phyloP scores from a whole-genome alignment of 2,797 vertebrate genomes.

The Hippoglossus hippoglossus region DNA sequence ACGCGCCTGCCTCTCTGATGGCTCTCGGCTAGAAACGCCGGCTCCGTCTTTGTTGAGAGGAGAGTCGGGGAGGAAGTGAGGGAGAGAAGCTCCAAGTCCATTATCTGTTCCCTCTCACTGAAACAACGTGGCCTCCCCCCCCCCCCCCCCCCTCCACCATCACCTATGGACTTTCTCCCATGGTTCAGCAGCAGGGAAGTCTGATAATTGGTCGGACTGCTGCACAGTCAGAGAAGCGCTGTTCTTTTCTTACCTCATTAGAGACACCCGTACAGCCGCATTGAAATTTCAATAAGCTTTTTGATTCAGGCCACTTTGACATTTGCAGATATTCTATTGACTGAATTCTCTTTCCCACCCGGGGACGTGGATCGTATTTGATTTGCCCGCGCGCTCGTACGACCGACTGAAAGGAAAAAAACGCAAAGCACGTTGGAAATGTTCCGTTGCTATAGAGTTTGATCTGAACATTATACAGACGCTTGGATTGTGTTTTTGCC shows the following conservation, averaged over 20 bases:
- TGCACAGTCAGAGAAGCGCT: slow-evolving; percentile 74
- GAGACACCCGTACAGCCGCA: slow-evolving; percentile 59
- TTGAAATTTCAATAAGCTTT: slow-evolving; percentile 77
- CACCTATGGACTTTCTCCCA: slow-evolving; percentile 80
- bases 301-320: slow-evolving; percentile 71
- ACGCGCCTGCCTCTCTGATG: slow-evolving; percentile 54
- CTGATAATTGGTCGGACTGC: slow-evolving; percentile 79
- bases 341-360: slow-evolving; percentile 47
- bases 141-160: slow-evolving; percentile 50
- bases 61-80: slow-evolving; percentile 38
- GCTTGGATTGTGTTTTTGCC: slow-evolving; percentile 46
- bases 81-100: slow-evolving; percentile 62
- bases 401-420: slow-evolving; percentile 17
- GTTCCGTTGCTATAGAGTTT: slow-evolving; percentile 36
- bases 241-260: slow-evolving; percentile 80
- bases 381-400: slow-evolving; percentile 35
- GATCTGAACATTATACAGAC: slow-evolving; percentile 10
- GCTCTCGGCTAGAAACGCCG: slow-evolving; percentile 57
- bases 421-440: not conserved
- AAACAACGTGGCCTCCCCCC: slow-evolving; percentile 57
- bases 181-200: slow-evolving; percentile 80
- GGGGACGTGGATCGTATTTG: slow-evolving; percentile 40
- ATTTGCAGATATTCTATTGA: slow-evolving; percentile 73
- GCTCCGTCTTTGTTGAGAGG: slow-evolving; percentile 35
- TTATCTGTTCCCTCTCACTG: slow-evolving; percentile 74